Percentiles rank a stretch among this genome's conserved stretches.
Evolutionary conservation across 2,113 vertebrate species (phyloP).

Genomic region (Rhizomys pruinosus): DNA sequence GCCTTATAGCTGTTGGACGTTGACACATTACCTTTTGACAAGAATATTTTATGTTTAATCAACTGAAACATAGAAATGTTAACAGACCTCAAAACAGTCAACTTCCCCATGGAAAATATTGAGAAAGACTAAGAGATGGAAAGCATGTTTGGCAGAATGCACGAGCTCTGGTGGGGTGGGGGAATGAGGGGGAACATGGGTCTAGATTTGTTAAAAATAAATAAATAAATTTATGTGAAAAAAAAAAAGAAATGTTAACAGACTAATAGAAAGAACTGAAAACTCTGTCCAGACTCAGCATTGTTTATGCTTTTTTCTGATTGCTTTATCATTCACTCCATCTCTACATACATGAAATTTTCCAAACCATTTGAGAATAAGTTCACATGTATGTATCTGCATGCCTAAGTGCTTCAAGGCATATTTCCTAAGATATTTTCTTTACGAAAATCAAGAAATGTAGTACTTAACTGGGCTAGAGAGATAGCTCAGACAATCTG

Average conservation of each 20-base stretch:
- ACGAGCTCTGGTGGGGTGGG: no score
- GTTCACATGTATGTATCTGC: background rate
- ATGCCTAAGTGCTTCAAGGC: background rate
- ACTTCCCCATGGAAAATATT: no score
- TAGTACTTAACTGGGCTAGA: background rate
- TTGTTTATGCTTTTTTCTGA: background rate
- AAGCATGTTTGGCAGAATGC: no score
- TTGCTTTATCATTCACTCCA: background rate
- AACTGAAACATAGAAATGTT: constrained; percentile 1
- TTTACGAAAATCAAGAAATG: constrained; percentile 18
- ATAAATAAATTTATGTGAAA: no score
- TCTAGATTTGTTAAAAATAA: no score
- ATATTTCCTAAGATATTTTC: background rate
- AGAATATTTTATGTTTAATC: background rate
- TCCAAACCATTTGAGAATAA: constrained; percentile 7
- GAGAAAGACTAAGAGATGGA: no score
- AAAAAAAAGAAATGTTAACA: constrained; percentile 50
- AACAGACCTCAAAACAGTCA: no score
- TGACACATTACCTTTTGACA: background rate
- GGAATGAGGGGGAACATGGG: no score
- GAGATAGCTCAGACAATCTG: background rate
- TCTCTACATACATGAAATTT: background rate
- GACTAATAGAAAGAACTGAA: background rate
- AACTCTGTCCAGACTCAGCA: background rate
- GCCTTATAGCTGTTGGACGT: background rate